These are phyloP conservation scores for Elaeidobius kamerunicus DNA, from an alignment of 2,888 invertebrate genomes.

Conservation along the genomic window DNA sequence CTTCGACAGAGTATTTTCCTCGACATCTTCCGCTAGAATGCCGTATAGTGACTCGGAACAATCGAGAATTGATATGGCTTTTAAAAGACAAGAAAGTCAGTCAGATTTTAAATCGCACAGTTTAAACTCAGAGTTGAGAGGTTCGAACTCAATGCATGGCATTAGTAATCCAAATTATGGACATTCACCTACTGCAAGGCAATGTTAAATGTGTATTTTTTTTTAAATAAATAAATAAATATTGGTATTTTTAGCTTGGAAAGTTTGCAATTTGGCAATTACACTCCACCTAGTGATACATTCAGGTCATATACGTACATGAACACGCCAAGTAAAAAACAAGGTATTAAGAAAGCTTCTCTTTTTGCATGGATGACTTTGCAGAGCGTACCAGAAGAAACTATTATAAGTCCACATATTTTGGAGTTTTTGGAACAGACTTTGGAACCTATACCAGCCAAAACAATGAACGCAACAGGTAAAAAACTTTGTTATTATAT, in stretches of 20 bases:
- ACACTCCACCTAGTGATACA: slow-evolving; percentile 36
- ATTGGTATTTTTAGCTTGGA: too few relatives aligned
- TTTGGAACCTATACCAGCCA: slow-evolving; percentile 83
- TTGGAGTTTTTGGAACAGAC: slow-evolving; percentile 97
- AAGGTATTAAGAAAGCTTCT: slow-evolving; percentile 79
- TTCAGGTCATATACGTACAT: slow-evolving; percentile 26
- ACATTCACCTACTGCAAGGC: slow-evolving; percentile 42
- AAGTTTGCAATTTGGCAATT: slow-evolving; percentile 38
- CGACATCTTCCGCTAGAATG: slow-evolving; percentile 24
- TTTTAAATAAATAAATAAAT: too few relatives aligned
- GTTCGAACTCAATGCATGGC: slow-evolving; percentile 45
- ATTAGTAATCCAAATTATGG: slow-evolving; percentile 50
- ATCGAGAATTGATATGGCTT: slow-evolving; percentile 46
- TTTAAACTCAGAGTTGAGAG: slow-evolving; percentile 35
- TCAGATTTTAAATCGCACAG: slow-evolving; percentile 33
- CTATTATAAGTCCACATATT: slow-evolving; percentile 95
- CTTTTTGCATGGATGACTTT: slow-evolving; percentile 94
- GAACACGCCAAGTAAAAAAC: slow-evolving; percentile 30
- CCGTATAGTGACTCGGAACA: slow-evolving; percentile 40
- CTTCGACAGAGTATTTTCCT: slow-evolving; percentile 41
- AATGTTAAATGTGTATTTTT: too few relatives aligned
- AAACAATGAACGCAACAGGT: slow-evolving; percentile 38
- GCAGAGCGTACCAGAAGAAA: slow-evolving; percentile 96
- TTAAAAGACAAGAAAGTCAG: slow-evolving; percentile 44
- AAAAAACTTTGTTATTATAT: slow-evolving; percentile 16